Evolutionary conservation across 2,797 vertebrate species (phyloP).

Genomic region (Coilia nasus): DNA sequence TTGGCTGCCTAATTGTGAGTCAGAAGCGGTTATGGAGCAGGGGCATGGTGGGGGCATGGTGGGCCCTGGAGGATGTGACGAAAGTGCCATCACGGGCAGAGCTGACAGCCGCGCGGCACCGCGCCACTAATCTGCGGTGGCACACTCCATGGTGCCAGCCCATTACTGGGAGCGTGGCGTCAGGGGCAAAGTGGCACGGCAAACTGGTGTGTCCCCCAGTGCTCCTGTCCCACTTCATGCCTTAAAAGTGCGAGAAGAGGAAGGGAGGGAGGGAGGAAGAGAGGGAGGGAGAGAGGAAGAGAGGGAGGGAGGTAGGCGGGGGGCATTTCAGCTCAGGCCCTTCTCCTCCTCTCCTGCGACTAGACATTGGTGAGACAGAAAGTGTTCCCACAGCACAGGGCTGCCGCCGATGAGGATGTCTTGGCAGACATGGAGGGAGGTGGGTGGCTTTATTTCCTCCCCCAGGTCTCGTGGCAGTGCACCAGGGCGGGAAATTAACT

Average conservation of each 20-base stretch:
- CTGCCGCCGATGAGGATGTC: too few species aligned
- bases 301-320: too few species aligned
- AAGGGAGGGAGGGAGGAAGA: too few species aligned
- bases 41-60: constrained; percentile 60
- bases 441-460: not conserved
- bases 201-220: not conserved
- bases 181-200: constrained; percentile 20
- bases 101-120: constrained; percentile 55
- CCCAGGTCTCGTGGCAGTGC: not conserved
- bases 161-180: constrained; percentile 66
- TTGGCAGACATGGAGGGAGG: not conserved
- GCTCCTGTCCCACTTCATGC: not conserved
- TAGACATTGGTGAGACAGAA: not conserved
- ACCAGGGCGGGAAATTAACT: too few species aligned
- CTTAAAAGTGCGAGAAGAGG: too few species aligned
- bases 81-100: constrained; percentile 62
- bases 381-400: not conserved
- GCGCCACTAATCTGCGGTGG: constrained; percentile 68
- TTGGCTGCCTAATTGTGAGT: constrained; percentile 74
- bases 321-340: too few species aligned
- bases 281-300: too few species aligned
- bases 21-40: constrained; percentile 72
- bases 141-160: constrained; percentile 65
- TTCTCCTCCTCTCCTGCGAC: not conserved
- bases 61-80: constrained; percentile 58